Evolutionary conservation across 2,888 invertebrate genomes (phyloP).

Genomic region (Amblyjoppa fuscipennis): DNA sequence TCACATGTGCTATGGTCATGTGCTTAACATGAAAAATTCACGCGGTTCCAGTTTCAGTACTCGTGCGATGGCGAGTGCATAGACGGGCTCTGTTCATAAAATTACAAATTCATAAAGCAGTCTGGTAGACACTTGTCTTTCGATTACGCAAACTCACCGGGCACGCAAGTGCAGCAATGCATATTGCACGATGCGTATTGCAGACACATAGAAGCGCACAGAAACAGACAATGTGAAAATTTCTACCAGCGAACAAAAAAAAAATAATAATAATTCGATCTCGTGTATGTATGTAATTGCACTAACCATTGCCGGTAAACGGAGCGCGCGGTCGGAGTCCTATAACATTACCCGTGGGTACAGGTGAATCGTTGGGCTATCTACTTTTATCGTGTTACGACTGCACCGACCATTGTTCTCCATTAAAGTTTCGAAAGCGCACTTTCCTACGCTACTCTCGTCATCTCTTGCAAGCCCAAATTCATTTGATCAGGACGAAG

Average conservation of each 20-base stretch:
- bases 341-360: conserved; percentile 50
- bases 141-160: conserved; percentile 15
- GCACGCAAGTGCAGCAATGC: background rate
- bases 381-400: conserved; percentile 55
- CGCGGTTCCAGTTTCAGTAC: background rate
- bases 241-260: background rate
- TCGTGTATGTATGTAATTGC: conserved; percentile 60
- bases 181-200: background rate
- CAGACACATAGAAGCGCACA: background rate
- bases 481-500: conserved; percentile 40
- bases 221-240: background rate
- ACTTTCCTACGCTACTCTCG: conserved; percentile 14
- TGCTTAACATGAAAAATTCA: conserved; percentile 34
- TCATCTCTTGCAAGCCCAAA: conserved; percentile 25
- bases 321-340: conserved; percentile 54
- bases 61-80: conserved; percentile 4
- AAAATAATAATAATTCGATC: background rate
- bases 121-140: conserved; percentile 30
- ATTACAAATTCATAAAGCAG: conserved; percentile 34
- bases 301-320: conserved; percentile 59
- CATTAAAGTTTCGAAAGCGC: conserved; percentile 27
- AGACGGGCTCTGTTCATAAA: background rate
- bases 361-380: conserved; percentile 48
- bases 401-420: conserved; percentile 5
- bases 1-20: conserved; percentile 19